Percentiles rank a stretch among this genome's conserved stretches.
These are phyloP conservation scores for Idaea biselata DNA, from an alignment of 2,888 invertebrate genomes.

Conservation along the genomic window DNA sequence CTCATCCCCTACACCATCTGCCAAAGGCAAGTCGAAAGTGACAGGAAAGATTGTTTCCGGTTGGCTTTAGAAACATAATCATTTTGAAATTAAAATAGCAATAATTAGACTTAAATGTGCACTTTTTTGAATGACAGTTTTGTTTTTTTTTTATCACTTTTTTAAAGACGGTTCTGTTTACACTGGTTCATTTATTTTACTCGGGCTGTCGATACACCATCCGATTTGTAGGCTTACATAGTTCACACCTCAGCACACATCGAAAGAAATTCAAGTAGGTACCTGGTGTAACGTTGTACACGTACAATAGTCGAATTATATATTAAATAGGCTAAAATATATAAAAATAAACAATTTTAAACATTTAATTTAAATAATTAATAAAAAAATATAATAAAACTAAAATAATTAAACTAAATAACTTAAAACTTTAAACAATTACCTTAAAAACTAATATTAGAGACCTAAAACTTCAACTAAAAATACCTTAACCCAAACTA, in stretches of 20 bases:
- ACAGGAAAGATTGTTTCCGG: constrained; percentile 87
- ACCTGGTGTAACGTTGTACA: no score
- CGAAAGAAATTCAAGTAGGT: neutral
- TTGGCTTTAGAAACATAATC: constrained; percentile 81
- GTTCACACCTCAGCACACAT: neutral
- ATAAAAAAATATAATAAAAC: no score
- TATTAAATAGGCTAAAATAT: no score
- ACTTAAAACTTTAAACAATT: no score
- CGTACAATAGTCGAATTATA: no score
- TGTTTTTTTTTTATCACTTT: neutral
- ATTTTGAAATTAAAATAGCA: constrained; percentile 12
- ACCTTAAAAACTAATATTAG: no score
- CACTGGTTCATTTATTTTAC: no score
- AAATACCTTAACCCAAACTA: no score
- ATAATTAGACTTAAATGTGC: constrained; percentile 6
- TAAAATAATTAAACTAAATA: no score
- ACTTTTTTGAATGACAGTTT: neutral
- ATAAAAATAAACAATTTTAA: neutral
- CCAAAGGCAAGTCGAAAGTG: constrained; percentile 84
- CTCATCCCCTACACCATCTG: constrained; percentile 54
- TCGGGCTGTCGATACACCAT: no score
- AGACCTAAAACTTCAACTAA: no score
- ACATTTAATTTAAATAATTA: no score
- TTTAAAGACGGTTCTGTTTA: neutral
- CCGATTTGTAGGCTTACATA: neutral